These are phyloP conservation scores for Hermetia illucens DNA, from an alignment of 1,140 invertebrate genomes.

Conservation along the genomic window DNA sequence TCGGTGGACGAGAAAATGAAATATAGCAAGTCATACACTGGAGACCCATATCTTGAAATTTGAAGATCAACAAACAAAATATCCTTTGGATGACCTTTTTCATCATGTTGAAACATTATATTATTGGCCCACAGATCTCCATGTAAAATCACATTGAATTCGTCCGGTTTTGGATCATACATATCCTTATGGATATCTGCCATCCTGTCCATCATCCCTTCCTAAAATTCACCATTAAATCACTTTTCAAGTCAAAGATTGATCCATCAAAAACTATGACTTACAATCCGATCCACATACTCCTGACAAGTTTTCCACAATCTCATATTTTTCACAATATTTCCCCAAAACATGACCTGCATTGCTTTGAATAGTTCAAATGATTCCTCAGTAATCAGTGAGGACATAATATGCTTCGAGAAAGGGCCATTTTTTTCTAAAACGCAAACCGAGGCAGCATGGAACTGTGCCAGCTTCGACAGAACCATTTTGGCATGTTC, in stretches of 20 bases:
- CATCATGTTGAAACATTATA: conserved; percentile 44
- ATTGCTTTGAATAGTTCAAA: too few species aligned
- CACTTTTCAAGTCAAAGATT: too few species aligned
- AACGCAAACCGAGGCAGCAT: conserved; percentile 32
- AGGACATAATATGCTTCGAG: too few species aligned
- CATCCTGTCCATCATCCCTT: conserved; percentile 4
- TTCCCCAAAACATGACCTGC: too few species aligned
- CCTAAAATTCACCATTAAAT: neutral
- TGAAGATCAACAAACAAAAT: conserved; percentile 33
- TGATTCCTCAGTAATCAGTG: too few species aligned
- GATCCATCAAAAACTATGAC: conserved; percentile 10
- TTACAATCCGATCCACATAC: conserved; percentile 6
- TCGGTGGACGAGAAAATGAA: conserved; percentile 12
- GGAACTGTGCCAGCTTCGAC: conserved; percentile 34
- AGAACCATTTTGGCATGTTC: conserved; percentile 33
- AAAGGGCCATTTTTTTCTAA: conserved; percentile 6
- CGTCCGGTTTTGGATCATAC: conserved; percentile 31
- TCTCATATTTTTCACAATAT: neutral
- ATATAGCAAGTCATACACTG: conserved; percentile 13
- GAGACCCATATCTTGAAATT: conserved; percentile 11
- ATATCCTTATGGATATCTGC: conserved; percentile 6
- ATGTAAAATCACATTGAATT: conserved; percentile 44
- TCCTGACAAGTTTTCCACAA: neutral
- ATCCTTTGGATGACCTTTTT: conserved; percentile 30
- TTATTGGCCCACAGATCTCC: conserved; percentile 51